Evolutionary conservation across 2,888 invertebrate species (phyloP).

Genomic region (Pelosia muscerda): DNA sequence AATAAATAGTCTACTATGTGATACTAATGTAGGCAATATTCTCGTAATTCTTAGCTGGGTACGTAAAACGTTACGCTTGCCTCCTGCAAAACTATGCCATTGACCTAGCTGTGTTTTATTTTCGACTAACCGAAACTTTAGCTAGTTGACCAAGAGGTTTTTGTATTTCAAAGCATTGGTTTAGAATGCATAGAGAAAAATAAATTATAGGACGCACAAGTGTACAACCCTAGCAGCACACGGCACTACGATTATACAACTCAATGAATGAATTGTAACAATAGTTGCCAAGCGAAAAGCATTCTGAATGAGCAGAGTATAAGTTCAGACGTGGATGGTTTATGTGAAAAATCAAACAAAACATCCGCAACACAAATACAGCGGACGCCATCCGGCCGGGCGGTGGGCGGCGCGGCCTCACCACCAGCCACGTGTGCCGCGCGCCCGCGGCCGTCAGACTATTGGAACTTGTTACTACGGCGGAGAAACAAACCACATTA

Average conservation of each 20-base stretch:
- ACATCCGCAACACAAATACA: slow-evolving; percentile 52
- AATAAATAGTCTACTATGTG: background rate
- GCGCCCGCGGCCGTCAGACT: background rate
- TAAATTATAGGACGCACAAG: background rate
- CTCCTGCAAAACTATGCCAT: background rate
- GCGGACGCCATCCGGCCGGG: slow-evolving; percentile 12
- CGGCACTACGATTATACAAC: slow-evolving; percentile 20
- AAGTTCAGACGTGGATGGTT: slow-evolving; percentile 23
- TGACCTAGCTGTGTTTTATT: background rate
- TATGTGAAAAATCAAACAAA: slow-evolving; percentile 44
- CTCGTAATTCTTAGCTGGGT: background rate
- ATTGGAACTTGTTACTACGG: background rate
- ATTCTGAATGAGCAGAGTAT: slow-evolving; percentile 16
- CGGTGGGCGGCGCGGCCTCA: background rate
- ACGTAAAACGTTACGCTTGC: background rate
- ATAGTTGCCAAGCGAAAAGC: slow-evolving; percentile 23
- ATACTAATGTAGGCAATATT: background rate
- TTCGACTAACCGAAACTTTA: background rate
- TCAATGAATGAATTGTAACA: slow-evolving; percentile 35
- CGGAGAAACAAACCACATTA: slow-evolving; percentile 1
- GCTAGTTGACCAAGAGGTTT: background rate
- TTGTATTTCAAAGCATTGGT: background rate
- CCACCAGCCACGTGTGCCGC: background rate
- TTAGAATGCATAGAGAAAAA: background rate
- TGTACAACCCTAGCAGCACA: slow-evolving; percentile 12